Percentiles rank a stretch among this genome's conserved stretches.
Evolutionary conservation across 2,113 vertebrate genomes (phyloP).

Genomic region (Corapipo altera): DNA sequence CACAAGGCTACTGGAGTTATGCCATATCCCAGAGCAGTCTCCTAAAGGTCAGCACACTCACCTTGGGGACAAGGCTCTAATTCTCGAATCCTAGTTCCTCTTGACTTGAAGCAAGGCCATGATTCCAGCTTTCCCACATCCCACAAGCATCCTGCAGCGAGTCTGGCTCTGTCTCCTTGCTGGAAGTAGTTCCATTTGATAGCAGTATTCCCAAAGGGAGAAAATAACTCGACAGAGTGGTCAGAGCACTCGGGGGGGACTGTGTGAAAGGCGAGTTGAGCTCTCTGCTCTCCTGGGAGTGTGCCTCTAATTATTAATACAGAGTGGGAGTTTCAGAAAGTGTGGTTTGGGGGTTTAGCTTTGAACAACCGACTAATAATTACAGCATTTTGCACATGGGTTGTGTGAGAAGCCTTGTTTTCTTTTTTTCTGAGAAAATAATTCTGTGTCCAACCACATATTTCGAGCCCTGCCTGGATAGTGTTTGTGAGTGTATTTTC

Average conservation of each 20-base stretch:
- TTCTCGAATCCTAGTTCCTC: neutral
- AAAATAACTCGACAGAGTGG: neutral
- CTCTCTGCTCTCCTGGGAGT: neutral
- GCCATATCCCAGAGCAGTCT: neutral
- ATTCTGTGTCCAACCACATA: neutral
- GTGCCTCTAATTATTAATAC: neutral
- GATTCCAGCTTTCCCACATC: neutral
- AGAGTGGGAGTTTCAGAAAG: slow-evolving; percentile 59
- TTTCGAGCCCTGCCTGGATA: neutral
- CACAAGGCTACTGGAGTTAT: neutral
- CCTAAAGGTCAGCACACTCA: slow-evolving; percentile 2
- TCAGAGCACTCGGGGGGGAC: neutral
- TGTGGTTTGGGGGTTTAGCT: slow-evolving; percentile 61
- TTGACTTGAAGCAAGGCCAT: neutral
- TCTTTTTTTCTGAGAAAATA: neutral
- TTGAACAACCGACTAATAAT: slow-evolving; percentile 37
- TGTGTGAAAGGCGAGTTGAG: neutral
- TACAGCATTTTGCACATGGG: neutral
- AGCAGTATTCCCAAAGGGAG: neutral
- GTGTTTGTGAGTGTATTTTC: slow-evolving; percentile 3
- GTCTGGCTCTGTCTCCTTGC: neutral
- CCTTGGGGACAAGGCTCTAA: neutral
- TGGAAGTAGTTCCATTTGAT: neutral
- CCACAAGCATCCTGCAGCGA: neutral
- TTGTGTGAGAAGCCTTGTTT: neutral